phyloP scores from a whole-genome alignment of 1,140 invertebrate species.

The Aphelinus atriplicis region DNA sequence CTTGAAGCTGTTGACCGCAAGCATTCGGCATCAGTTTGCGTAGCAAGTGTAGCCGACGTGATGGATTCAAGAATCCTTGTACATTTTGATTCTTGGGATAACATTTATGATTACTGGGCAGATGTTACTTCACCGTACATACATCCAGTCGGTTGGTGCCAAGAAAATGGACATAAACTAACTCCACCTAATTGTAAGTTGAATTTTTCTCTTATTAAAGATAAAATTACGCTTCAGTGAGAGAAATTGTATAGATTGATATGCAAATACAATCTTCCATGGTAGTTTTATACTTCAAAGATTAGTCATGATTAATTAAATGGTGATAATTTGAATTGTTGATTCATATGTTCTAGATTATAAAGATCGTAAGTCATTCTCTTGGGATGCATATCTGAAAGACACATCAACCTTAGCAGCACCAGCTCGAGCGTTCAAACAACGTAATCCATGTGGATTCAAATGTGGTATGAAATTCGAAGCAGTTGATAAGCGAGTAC shows the following conservation, averaged over 20 bases:
- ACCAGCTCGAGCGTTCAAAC: slow-evolving; percentile 85
- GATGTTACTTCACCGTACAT: slow-evolving; percentile 90
- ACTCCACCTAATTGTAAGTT: slow-evolving; percentile 87
- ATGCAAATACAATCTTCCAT: too few relatives aligned
- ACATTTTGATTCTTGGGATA: slow-evolving; percentile 95
- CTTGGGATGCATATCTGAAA: slow-evolving; percentile 86
- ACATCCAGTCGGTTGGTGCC: slow-evolving; percentile 93
- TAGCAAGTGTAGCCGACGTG: slow-evolving; percentile 87
- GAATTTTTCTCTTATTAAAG: too few relatives aligned
- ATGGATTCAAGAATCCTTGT: slow-evolving; percentile 87
- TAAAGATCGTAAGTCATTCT: slow-evolving; percentile 78
- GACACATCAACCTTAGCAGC: slow-evolving; percentile 81
- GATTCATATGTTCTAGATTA: slow-evolving; percentile 67
- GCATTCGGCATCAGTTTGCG: slow-evolving; percentile 85
- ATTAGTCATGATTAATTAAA: too few relatives aligned
- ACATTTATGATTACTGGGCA: slow-evolving; percentile 94
- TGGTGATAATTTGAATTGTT: too few relatives aligned
- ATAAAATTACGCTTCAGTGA: too few relatives aligned
- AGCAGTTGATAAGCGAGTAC: slow-evolving; percentile 87
- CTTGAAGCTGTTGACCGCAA: slow-evolving; percentile 94
- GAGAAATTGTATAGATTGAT: too few relatives aligned
- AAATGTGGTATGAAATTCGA: slow-evolving; percentile 90
- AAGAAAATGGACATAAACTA: slow-evolving; percentile 79
- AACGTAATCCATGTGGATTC: slow-evolving; percentile 82
- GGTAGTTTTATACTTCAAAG: too few relatives aligned